Conservation (phyloP, 2,888 invertebrate genomes). For the Drosophila imparisetae region DNA sequence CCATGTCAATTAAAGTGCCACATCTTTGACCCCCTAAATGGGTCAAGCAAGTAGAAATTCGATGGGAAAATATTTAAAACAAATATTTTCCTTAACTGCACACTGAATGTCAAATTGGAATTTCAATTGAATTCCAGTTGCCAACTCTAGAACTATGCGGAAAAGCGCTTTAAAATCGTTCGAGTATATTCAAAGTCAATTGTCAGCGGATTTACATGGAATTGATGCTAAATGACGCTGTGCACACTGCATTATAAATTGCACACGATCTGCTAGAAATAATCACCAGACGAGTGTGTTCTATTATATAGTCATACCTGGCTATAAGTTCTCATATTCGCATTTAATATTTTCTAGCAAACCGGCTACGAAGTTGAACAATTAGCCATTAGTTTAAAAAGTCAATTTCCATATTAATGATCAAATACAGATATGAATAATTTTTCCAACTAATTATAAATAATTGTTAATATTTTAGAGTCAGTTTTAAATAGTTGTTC, state of each 20-base stretch:
- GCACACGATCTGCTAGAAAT: slow-evolving; percentile 13
- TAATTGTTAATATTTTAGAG: background rate
- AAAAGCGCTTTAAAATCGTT: slow-evolving; percentile 30
- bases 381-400: background rate
- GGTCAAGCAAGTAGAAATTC: slow-evolving; percentile 31
- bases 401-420: background rate
- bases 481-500: background rate
- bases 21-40: slow-evolving; percentile 29
- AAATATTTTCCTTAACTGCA: slow-evolving; percentile 29
- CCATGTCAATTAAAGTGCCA: slow-evolving; percentile 39
- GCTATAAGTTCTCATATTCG: background rate
- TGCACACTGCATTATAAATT: slow-evolving; percentile 33
- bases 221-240: slow-evolving; percentile 32
- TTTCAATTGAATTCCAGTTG: slow-evolving; percentile 18
- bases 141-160: slow-evolving; percentile 46
- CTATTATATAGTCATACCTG: slow-evolving; percentile 4
- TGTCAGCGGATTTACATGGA: slow-evolving; percentile 44
- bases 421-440: background rate
- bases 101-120: slow-evolving; percentile 51
- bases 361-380: background rate
- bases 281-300: background rate
- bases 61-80: slow-evolving; percentile 39
- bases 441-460: background rate
- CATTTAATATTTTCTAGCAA: background rate
- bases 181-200: slow-evolving; percentile 50